Evolutionary conservation across 2,888 invertebrate species (phyloP).

Genomic region (Caenorhabditis uteleia): DNA sequence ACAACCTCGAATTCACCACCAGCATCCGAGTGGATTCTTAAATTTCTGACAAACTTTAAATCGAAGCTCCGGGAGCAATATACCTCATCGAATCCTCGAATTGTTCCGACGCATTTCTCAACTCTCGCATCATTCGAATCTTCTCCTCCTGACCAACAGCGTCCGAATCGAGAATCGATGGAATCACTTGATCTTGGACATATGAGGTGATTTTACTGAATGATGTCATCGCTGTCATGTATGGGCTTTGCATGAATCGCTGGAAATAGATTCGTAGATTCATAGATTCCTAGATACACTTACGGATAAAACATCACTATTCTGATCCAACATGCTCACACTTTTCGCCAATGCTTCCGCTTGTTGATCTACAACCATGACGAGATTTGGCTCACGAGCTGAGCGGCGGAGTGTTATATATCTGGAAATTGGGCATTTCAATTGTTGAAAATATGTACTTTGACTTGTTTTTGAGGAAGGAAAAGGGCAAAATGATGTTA

Average conservation of each 20-base stretch:
- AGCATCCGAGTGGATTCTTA: conserved; percentile 52
- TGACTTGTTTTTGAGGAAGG: too few species aligned
- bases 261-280: conserved; percentile 56
- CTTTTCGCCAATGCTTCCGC: conserved; percentile 81
- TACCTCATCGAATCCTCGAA: conserved; percentile 38
- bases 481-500: too few species aligned
- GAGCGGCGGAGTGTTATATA: conserved; percentile 73
- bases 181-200: conserved; percentile 74
- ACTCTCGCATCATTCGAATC: conserved; percentile 72
- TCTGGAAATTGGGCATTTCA: conserved; percentile 43
- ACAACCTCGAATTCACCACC: conserved; percentile 68
- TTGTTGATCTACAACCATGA: conserved; percentile 76
- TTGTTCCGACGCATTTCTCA: conserved; percentile 41
- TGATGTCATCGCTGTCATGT: conserved; percentile 83
- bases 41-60: not conserved
- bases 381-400: conserved; percentile 79
- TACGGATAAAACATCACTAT: conserved; percentile 72
- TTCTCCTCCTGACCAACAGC: conserved; percentile 70
- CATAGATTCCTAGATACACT: conserved; percentile 6
- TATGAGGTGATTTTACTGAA: conserved; percentile 86
- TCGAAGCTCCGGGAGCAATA: not conserved
- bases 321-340: conserved; percentile 81
- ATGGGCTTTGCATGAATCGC: conserved; percentile 78
- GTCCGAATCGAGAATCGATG: conserved; percentile 62
- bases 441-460: too few species aligned